These are phyloP conservation scores for Aculops lycopersici DNA, from an alignment of 1,140 invertebrate genomes.

Conservation along the genomic window DNA sequence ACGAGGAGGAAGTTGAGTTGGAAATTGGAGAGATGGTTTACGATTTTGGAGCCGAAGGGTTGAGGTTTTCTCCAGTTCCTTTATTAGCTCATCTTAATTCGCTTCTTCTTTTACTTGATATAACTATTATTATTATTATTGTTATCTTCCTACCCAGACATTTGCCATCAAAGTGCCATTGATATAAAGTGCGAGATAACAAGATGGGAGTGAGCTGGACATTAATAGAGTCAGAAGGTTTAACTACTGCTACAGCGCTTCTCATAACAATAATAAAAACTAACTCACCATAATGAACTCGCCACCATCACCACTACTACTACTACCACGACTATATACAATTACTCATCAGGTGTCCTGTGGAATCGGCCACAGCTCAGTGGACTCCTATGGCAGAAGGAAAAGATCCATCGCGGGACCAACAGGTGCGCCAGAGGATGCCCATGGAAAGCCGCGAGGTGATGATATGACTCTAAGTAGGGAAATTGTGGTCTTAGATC, in stretches of 20 bases:
- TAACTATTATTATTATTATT: too few species aligned
- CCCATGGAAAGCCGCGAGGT: conserved; percentile 17
- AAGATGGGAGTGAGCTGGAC: background rate
- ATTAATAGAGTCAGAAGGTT: background rate
- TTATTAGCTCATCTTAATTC: too few species aligned
- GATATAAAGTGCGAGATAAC: background rate
- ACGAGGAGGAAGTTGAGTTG: too few species aligned
- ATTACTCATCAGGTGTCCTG: conserved; percentile 21
- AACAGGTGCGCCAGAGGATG: conserved; percentile 2
- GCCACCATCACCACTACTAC: background rate
- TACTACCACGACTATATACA: background rate
- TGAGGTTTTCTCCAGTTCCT: too few species aligned
- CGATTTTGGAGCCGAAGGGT: too few species aligned
- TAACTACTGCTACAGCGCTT: background rate
- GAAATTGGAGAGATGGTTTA: too few species aligned
- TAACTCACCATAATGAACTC: too few species aligned
- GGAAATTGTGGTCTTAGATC: conserved; percentile 61
- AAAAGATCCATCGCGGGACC: conserved; percentile 28
- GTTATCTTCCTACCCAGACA: too few species aligned
- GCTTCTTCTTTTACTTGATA: too few species aligned
- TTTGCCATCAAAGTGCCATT: background rate
- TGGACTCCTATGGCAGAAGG: conserved; percentile 58
- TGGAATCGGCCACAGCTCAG: conserved; percentile 45
- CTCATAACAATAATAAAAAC: background rate
- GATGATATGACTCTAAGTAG: conserved; percentile 70